These are phyloP conservation scores for Phrixothrix hirtus DNA, from an alignment of 2,888 invertebrate genomes.

Conservation along the genomic window DNA sequence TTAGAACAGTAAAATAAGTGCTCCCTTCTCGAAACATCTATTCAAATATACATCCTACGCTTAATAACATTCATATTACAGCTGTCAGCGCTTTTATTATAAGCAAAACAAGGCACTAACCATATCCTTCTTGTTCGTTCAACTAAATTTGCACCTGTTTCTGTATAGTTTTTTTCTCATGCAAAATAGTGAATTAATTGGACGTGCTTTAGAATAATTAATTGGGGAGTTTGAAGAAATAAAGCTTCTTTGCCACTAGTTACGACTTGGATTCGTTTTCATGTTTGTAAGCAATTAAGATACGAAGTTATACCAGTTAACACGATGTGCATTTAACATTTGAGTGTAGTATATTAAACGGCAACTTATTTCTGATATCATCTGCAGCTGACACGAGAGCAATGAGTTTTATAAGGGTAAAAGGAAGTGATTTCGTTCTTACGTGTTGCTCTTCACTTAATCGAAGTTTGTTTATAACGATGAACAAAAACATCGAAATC, in stretches of 20 bases:
- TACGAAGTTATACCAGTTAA: slow-evolving; percentile 24
- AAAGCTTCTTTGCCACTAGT: too few species aligned
- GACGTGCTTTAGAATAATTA: too few species aligned
- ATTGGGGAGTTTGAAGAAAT: too few species aligned
- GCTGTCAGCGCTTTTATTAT: slow-evolving; percentile 43
- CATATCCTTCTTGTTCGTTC: slow-evolving; percentile 24
- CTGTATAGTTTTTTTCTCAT: slow-evolving; percentile 9
- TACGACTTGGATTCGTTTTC: too few species aligned
- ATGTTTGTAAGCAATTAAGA: slow-evolving; percentile 28
- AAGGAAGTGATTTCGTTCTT: slow-evolving; percentile 20
- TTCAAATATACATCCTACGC: slow-evolving; percentile 45
- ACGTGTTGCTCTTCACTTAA: slow-evolving; percentile 17
- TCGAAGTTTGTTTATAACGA: background rate
- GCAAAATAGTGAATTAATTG: too few species aligned
- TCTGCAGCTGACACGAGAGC: slow-evolving; percentile 32
- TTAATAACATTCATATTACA: slow-evolving; percentile 48
- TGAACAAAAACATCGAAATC: slow-evolving; percentile 2
- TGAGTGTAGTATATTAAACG: slow-evolving; percentile 29
- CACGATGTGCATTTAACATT: slow-evolving; percentile 32
- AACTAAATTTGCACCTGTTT: slow-evolving; percentile 12
- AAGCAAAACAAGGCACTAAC: slow-evolving; percentile 19
- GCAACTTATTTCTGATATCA: slow-evolving; percentile 33
- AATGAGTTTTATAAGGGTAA: slow-evolving; percentile 28
- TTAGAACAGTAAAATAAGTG: slow-evolving; percentile 41
- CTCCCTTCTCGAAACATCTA: slow-evolving; percentile 41